A percentile compares a stretch with the other conserved stretches of the same genome.
Evolutionary conservation across 2,797 vertebrate species (phyloP).

Genomic region (Pipistrellus pygmaeus): DNA sequence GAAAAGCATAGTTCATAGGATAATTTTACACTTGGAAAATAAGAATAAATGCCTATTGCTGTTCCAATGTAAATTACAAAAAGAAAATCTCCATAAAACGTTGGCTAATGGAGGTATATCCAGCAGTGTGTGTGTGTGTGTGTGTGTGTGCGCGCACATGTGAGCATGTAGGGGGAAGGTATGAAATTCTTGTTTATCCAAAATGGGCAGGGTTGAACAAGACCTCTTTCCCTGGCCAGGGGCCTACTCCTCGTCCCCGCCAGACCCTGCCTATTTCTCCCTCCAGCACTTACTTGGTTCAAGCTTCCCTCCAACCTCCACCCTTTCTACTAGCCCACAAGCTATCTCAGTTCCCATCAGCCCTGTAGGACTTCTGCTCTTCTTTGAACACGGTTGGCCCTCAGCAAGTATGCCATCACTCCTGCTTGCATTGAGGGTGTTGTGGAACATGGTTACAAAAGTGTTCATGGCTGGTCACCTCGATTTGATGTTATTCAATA

Average conservation of each 20-base stretch:
- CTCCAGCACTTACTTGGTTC: background rate
- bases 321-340: background rate
- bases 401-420: background rate
- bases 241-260: background rate
- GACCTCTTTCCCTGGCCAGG: background rate
- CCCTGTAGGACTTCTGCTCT: background rate
- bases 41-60: background rate
- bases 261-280: background rate
- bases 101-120: background rate
- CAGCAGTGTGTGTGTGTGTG: background rate
- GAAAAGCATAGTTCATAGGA: background rate
- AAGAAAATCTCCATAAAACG: conserved; percentile 8
- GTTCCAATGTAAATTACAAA: background rate
- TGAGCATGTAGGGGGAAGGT: background rate
- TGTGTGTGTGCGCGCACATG: too few relatives aligned
- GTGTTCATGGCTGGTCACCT: background rate
- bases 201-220: background rate
- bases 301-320: background rate
- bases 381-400: background rate
- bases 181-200: background rate
- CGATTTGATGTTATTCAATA: background rate
- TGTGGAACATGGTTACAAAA: background rate
- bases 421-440: rapidly evolving
- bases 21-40: conserved; percentile 16
- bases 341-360: background rate